Percentiles rank a stretch among this genome's conserved stretches.
These are phyloP conservation scores for Rhinolophus ferrumequinum DNA, from an alignment of 2,113 vertebrate species.

Conservation along the genomic window DNA sequence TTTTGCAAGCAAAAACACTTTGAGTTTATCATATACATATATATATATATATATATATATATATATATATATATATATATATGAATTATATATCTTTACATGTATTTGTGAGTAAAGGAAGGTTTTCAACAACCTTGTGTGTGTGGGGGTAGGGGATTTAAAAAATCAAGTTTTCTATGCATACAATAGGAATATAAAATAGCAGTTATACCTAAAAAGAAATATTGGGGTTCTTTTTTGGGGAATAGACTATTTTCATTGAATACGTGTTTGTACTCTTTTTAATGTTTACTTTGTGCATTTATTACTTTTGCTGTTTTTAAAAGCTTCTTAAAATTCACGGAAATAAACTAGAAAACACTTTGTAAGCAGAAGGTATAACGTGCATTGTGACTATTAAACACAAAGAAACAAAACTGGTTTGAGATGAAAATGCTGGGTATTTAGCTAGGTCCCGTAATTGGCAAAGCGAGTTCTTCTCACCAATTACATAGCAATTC, in stretches of 20 bases:
- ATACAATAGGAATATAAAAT: background rate
- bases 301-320: background rate
- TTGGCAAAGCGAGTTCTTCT: background rate
- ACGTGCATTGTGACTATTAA: background rate
- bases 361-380: background rate
- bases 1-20: background rate
- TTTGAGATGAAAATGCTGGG: background rate
- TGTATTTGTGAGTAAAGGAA: background rate
- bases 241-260: background rate
- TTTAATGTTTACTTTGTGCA: background rate
- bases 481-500: background rate
- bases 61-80: too few species aligned
- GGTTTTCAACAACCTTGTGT: background rate
- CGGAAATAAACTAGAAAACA: background rate
- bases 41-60: too few species aligned
- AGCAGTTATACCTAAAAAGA: background rate
- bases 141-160: rapidly evolving
- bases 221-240: background rate
- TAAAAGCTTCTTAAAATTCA: background rate
- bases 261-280: background rate
- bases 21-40: too few species aligned
- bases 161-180: background rate
- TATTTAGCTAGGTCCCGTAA: background rate
- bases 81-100: background rate
- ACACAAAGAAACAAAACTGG: background rate